Evolutionary conservation across 1,140 invertebrate genomes (phyloP).

Genomic region (Drosophila grimshawi): DNA sequence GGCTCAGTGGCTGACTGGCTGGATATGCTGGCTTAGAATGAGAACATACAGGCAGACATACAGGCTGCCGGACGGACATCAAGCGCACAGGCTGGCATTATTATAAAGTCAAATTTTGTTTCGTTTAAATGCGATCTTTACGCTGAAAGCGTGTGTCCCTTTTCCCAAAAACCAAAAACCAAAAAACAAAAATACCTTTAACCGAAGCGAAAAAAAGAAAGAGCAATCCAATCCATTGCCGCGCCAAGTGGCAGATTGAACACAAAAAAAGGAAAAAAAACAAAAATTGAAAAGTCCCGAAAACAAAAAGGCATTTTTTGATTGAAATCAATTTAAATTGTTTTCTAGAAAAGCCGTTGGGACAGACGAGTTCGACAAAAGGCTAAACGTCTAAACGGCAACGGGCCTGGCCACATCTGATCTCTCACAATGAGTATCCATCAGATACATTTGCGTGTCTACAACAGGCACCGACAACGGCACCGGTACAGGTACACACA

Average conservation of each 20-base stretch:
- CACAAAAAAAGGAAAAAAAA: constrained; percentile 33
- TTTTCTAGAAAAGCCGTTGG: constrained; percentile 74
- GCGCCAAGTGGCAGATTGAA: constrained; percentile 56
- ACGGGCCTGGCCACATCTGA: constrained; percentile 36
- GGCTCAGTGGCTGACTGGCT: constrained; percentile 34
- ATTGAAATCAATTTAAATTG: constrained; percentile 84
- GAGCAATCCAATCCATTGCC: constrained; percentile 55
- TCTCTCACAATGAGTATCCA: constrained; percentile 58
- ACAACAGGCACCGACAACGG: constrained; percentile 31
- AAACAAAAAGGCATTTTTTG: constrained; percentile 79
- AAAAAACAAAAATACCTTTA: constrained; percentile 44
- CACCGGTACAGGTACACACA: constrained; percentile 15
- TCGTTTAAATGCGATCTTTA: constrained; percentile 83
- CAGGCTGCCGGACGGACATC: constrained; percentile 20
- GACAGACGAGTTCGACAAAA: constrained; percentile 53
- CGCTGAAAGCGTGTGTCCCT: constrained; percentile 82
- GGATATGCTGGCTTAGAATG: constrained; percentile 67
- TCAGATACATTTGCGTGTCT: constrained; percentile 53
- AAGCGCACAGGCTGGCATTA: constrained; percentile 68
- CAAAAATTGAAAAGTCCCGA: constrained; percentile 60
- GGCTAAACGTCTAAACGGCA: constrained; percentile 37
- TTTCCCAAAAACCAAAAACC: constrained; percentile 58
- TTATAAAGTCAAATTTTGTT: constrained; percentile 83
- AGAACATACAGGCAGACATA: constrained; percentile 12
- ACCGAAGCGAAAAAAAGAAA: constrained; percentile 39